phyloP scores from a whole-genome alignment of 2,113 vertebrate genomes.

The Cebus imitator region DNA sequence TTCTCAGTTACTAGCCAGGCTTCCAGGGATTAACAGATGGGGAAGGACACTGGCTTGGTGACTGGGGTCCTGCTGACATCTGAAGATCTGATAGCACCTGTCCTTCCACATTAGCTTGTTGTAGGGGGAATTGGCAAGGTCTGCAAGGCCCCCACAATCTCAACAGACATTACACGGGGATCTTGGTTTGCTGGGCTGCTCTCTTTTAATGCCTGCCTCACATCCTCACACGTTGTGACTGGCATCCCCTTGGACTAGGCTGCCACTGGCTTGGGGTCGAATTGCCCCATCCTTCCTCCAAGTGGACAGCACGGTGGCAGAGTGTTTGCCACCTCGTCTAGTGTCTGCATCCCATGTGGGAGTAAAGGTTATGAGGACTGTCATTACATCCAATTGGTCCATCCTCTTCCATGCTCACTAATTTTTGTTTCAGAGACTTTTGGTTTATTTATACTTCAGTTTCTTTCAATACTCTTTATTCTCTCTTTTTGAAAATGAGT shows the following conservation, averaged over 20 bases:
- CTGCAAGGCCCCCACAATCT: neutral
- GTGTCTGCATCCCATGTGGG: neutral
- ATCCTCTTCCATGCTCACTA: neutral
- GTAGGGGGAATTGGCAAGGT: neutral
- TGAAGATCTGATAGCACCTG: neutral
- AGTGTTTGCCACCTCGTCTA: rapidly evolving
- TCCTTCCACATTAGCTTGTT: neutral
- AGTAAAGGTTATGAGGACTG: neutral
- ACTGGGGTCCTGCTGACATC: neutral
- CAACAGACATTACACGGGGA: neutral
- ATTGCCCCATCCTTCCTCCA: neutral
- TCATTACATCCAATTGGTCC: neutral
- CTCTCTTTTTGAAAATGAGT: neutral
- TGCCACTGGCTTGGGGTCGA: neutral
- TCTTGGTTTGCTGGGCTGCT: neutral
- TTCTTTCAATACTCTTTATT: neutral
- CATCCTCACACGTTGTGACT: neutral
- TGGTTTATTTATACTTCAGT: neutral
- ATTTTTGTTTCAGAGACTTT: neutral
- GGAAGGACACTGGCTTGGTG: neutral
- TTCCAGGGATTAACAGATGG: neutral
- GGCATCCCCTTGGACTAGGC: neutral
- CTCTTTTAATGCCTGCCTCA: neutral
- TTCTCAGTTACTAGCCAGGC: neutral
- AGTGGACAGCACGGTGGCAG: neutral